Evolutionary conservation across 2,888 invertebrate species (phyloP), one percentile per base, ranked within the genome.

Genomic region (Xestia ashworthii): DNA sequence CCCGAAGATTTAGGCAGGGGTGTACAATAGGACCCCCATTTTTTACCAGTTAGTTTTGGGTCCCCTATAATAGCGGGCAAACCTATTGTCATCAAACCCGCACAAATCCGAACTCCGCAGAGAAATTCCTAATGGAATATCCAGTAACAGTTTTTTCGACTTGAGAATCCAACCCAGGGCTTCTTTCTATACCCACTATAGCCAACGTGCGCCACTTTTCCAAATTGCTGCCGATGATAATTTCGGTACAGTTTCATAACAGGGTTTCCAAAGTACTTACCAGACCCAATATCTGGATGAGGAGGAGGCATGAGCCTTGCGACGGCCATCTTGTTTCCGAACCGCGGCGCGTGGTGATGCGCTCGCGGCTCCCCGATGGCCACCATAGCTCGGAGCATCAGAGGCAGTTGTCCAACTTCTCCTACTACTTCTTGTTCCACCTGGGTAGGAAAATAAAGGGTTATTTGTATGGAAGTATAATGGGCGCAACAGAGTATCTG

Each of bases 331-430:
- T 97, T 97, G 92, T 94, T 94, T 1, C 93, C 94, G 76, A 97
- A 93, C 19, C 97, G 92, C 1, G 96, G 95, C 55, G 92, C 90
- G 87, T 94, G 95, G 78, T 94, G 95, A 38, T 94, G 95, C 0
- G 95, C 93, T 0, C 95, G 90, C 1, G 96, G 95, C 84, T 95
- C 95, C 0, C 95, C 97, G 2, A 98, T 97, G 68, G 98, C 98
- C 16, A 98, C 98, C 98, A 98, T 98, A 1, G 98, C 98, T n/a
- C 98, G 97, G 64, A 98, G 95, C 90, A 98, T 98, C 66, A 98
- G 97, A 0, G 98, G 98, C 48, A 98, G 95, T 90, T 98, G 98
- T 0, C 98, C 98, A 41, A 98, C 98, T 89, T 97, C 96, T 92
- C 98, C 96, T 0, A 96, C 96, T 0, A 96, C 96, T 89, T 96